Evolutionary conservation across 2,113 vertebrate genomes (phyloP), one percentile per base, ranked within the genome.

Genomic region (Psophia crepitans): DNA sequence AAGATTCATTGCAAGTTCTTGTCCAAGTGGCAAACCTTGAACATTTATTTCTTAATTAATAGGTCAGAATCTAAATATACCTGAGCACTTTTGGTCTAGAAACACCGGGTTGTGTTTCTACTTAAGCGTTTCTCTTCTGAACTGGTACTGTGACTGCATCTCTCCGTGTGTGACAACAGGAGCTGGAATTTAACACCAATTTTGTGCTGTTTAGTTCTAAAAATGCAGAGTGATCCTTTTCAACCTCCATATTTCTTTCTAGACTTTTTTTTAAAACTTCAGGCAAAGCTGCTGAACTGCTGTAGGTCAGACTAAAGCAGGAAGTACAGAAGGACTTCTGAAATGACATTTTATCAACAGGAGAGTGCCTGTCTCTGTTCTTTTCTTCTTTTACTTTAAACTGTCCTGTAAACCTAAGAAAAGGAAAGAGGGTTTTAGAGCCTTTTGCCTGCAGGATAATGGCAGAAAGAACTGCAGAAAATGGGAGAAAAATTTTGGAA

Each of bases 321-420:
- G 83, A 92, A 95, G 60, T 74, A 71, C 26, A 88, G 85, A 90
- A 78, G 54, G 56, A 69, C 65, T 93, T 92, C 66, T 74, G 21
- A 93, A 93, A 95, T 68, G 32, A 30, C 69, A 60, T 80, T 90
- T 44, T 79, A 57, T 84, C 84, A 96, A 87, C 85, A 69, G 74
- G 35, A 91, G 61, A 93, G 61, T 68, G 22, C 33, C 35, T 73
- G 22, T 77, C 73, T 95, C 69, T 56, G 49, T 91, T 57, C 20
- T 80, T 95, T 79, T 92, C 39, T 93, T 93, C 41, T 93, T 97
- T 87, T 96, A 43, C 54, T 95, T 90, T 84, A 88, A 80, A 76
- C 44, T 78, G 33, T 87, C 58, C 48, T 95, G 60, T 87, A 79
- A 89, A 78, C 30, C 96, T 88, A 76, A 82, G 84, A 87, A 87